A percentile compares a stretch with the other conserved stretches of the same genome.
phyloP scores from a whole-genome alignment of 2,797 vertebrate species.

The Liparis tanakae region DNA sequence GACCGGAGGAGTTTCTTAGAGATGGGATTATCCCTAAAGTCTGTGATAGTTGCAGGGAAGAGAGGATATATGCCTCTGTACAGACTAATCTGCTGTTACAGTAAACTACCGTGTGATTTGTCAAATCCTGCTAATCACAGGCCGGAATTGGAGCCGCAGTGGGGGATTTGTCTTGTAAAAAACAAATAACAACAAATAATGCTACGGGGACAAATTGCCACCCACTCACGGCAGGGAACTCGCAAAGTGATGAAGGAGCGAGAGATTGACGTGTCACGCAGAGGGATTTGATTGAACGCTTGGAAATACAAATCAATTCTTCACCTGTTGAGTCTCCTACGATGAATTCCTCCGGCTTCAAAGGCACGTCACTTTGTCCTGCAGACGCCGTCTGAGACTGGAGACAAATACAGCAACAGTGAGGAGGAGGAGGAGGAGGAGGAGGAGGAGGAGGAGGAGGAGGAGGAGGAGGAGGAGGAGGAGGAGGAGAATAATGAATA shows the following conservation, averaged over 20 bases:
- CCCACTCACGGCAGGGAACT: constrained; percentile 64
- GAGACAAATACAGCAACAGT: constrained; percentile 25
- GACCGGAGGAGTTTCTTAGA: constrained; percentile 34
- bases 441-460: constrained; percentile 32
- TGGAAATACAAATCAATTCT: constrained; percentile 60
- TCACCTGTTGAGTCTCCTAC: constrained; percentile 89
- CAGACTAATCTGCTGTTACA: constrained; percentile 57
- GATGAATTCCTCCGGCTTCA: constrained; percentile 90
- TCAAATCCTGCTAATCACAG: constrained; percentile 68
- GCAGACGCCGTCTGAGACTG: constrained; percentile 88
- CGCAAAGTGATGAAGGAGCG: constrained; percentile 27
- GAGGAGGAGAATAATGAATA: constrained; percentile 38
- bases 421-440: constrained; percentile 28
- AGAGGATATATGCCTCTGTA: constrained; percentile 37
- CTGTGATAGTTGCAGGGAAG: constrained; percentile 29
- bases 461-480: constrained; percentile 34
- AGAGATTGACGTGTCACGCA: constrained; percentile 50
- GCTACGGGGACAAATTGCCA: constrained; percentile 61
- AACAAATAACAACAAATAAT: constrained; percentile 64
- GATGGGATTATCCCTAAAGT: constrained; percentile 51
- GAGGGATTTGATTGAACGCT: constrained; percentile 58
- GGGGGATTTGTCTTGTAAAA: constrained; percentile 52
- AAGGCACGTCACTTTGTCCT: constrained; percentile 85
- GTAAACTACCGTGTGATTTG: constrained; percentile 55
- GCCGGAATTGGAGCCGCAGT: constrained; percentile 40